Conservation (phyloP, 2,888 invertebrate species). For the Troilus luridus region DNA sequence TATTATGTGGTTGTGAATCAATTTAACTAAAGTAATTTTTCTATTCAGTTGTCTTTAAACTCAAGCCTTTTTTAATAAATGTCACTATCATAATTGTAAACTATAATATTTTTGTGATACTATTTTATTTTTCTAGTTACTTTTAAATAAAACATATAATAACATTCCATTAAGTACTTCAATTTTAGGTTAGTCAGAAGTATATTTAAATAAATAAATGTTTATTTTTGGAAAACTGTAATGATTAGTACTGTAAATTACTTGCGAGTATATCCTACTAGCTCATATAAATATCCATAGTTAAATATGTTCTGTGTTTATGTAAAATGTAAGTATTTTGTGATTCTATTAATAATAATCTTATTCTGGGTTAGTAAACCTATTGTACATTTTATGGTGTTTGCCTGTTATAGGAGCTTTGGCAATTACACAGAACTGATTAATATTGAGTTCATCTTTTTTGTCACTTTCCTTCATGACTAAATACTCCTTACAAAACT, state of each 20-base stretch:
- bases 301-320: conserved; percentile 3
- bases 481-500: neutral
- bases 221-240: conserved; percentile 62
- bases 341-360: conserved; percentile 51
- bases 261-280: neutral
- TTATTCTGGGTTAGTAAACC: conserved; percentile 43
- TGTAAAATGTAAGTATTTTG: conserved; percentile 39
- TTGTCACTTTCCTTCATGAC: neutral
- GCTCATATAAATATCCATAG: conserved; percentile 35
- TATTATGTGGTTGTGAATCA: conserved; percentile 30
- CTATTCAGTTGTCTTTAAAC: conserved; percentile 38
- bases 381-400: conserved; percentile 48
- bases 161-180: conserved; percentile 43
- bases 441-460: neutral
- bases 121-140: conserved; percentile 55
- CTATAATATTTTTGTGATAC: conserved; percentile 54
- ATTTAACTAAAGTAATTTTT: conserved; percentile 5
- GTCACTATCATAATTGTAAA: conserved; percentile 42
- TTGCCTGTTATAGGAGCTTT: conserved; percentile 58
- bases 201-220: conserved; percentile 59
- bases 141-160: conserved; percentile 1
- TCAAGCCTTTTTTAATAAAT: conserved; percentile 36
- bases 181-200: conserved; percentile 53
- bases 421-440: conserved; percentile 57
- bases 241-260: conserved; percentile 15